These are phyloP conservation scores for Corythornis vintsioides DNA, from an alignment of 2,113 vertebrate species.

Conservation along the genomic window DNA sequence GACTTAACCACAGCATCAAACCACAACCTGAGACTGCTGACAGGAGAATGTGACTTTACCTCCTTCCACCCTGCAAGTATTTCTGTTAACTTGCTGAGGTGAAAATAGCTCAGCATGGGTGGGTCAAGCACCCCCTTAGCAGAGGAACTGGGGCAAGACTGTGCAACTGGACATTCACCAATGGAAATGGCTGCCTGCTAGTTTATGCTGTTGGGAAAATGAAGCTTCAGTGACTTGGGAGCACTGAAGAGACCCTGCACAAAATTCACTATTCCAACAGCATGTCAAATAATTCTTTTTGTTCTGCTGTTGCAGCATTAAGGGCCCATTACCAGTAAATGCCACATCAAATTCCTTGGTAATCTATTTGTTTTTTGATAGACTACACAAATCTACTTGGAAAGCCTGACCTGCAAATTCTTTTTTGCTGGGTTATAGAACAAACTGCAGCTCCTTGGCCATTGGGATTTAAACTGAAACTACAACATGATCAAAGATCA, in stretches of 20 bases:
- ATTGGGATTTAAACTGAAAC: constrained; percentile 16
- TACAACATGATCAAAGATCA: background rate
- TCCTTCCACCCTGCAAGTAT: background rate
- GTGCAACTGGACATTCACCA: background rate
- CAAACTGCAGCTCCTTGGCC: background rate
- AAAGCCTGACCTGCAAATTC: constrained; percentile 10
- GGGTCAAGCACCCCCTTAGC: background rate
- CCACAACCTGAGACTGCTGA: background rate
- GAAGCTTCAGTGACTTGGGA: background rate
- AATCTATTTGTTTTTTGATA: constrained; percentile 37
- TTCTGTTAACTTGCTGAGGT: background rate
- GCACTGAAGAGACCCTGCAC: background rate
- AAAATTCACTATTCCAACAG: background rate
- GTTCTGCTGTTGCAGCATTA: background rate
- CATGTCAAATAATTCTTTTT: background rate
- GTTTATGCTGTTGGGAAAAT: background rate
- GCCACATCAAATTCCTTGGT: background rate
- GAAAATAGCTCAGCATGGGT: background rate
- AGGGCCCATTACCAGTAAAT: constrained; percentile 16
- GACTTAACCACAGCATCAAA: background rate
- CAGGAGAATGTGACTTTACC: background rate
- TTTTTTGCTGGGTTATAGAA: constrained; percentile 11
- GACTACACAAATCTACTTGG: constrained; percentile 32
- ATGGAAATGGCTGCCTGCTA: background rate
- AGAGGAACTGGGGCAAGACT: background rate